Evolutionary conservation across 2,888 invertebrate genomes (phyloP).

Genomic region (Zygaena filipendulae): DNA sequence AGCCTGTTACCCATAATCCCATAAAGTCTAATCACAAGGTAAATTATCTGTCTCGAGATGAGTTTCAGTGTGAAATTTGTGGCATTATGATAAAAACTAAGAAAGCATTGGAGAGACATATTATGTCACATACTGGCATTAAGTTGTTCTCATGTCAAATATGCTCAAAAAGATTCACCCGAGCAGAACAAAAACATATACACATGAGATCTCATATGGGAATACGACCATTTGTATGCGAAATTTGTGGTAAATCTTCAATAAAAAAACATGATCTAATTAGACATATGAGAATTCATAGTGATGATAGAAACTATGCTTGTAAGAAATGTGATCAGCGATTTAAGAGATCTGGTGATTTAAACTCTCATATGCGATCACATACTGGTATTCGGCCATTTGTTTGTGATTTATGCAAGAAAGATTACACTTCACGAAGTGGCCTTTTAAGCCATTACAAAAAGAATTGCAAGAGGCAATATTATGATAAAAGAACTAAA

Average conservation of each 20-base stretch:
- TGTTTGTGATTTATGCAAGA: constrained; percentile 22
- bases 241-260: constrained; percentile 41
- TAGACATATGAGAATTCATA: constrained; percentile 27
- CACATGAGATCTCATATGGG: constrained; percentile 62
- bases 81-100: constrained; percentile 22
- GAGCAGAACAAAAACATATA: constrained; percentile 45
- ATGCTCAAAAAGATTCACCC: constrained; percentile 38
- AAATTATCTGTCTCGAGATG: too few relatives aligned
- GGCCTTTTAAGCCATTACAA: constrained; percentile 26
- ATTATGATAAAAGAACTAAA: too few relatives aligned
- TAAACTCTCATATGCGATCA: constrained; percentile 24
- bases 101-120: constrained; percentile 27
- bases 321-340: constrained; percentile 23
- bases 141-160: constrained; percentile 35
- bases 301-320: constrained; percentile 24
- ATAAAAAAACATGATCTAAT: constrained; percentile 26
- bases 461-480: constrained; percentile 15
- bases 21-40: too few relatives aligned
- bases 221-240: constrained; percentile 56
- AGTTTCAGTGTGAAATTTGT: constrained; percentile 23
- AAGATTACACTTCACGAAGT: constrained; percentile 26
- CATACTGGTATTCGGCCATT: constrained; percentile 26
- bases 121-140: constrained; percentile 33
- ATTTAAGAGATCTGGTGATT: constrained; percentile 27
- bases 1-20: too few relatives aligned